Conservation (phyloP, 2,888 invertebrate species). For the Brenthis ino region DNA sequence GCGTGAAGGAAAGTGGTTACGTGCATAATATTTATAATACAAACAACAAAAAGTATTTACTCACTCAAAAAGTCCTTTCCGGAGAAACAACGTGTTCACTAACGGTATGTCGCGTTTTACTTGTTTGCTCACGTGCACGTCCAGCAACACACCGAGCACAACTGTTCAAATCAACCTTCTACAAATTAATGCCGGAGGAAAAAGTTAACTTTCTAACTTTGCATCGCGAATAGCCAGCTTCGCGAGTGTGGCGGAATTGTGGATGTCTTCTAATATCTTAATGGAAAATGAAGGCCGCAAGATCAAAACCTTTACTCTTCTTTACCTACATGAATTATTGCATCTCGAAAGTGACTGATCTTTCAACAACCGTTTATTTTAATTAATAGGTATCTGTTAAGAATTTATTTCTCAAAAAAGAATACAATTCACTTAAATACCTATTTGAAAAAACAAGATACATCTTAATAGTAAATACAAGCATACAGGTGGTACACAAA, state of each 20-base stretch:
- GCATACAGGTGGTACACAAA: no score
- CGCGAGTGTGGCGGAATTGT: conserved; percentile 23
- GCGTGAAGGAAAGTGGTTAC: background rate
- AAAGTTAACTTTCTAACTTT: conserved; percentile 78
- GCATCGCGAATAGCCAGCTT: conserved; percentile 57
- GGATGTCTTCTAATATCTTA: conserved; percentile 19
- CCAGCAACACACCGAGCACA: conserved; percentile 61
- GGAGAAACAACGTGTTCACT: conserved; percentile 44
- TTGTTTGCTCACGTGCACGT: conserved; percentile 51
- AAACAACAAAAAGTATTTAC: conserved; percentile 36
- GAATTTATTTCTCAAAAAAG: no score
- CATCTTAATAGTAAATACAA: no score
- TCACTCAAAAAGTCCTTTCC: conserved; percentile 47
- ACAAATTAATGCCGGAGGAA: conserved; percentile 63
- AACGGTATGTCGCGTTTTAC: conserved; percentile 43
- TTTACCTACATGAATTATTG: background rate
- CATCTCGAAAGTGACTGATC: background rate
- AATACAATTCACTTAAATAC: no score
- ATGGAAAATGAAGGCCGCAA: conserved; percentile 36
- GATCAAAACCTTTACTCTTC: conserved; percentile 33
- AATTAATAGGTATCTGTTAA: no score
- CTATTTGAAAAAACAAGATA: no score
- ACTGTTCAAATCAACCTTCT: conserved; percentile 68
- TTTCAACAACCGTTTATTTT: background rate
- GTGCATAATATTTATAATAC: conserved; percentile 6